Base-by-base conservation (phyloP, 2,888 invertebrate genomes). In the Julus scandinavius region DNA sequence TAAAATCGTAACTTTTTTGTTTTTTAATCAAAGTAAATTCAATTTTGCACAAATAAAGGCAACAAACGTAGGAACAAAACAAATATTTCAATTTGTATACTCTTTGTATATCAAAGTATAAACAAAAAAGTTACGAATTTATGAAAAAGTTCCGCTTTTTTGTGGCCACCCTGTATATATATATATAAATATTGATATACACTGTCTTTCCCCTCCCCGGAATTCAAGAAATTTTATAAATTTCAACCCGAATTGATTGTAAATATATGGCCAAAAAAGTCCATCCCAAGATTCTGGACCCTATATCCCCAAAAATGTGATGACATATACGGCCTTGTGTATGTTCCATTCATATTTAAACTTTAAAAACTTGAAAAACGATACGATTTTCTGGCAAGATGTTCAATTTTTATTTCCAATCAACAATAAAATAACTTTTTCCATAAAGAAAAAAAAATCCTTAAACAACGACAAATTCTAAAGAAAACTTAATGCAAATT, bases 341-440 rank as follows among this genome's bases (percentile, higher is more conserved):
- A 58, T 58, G n/a, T 58, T 5, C 17, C 58, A 13, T 15, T 5
- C 17, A 58, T 11, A 58, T 15, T 4, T 17, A 58, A 63, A 7
- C n/a, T 3, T n/a, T 7, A 63, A 20, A 7, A 63, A 63, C n/a
- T 3, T 7, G n/a, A 20, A 63, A 63, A 13, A 58, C 15, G 5
- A 58, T 17, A 17, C 15, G 0, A 13, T 0, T 58, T 63, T n/a
- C 20, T 63, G 63, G 7, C 45, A 63, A 63, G 63, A 63, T 63
- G 58, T 17, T 58, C 17, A 58, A 15, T 17, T 58, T 63, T 63
- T 63, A 63, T 63, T 63, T 63, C 63, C 63, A 63, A 63, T 63
- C 63, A 63, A 63, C 63, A 63, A 63, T 63, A 63, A 63, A 63
- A 63, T 63, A 63, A 63, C 63, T 63, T 63, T 63, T 63, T 63